phyloP scores from a whole-genome alignment of 2,797 vertebrate genomes.

The Aldrovandia affinis region DNA sequence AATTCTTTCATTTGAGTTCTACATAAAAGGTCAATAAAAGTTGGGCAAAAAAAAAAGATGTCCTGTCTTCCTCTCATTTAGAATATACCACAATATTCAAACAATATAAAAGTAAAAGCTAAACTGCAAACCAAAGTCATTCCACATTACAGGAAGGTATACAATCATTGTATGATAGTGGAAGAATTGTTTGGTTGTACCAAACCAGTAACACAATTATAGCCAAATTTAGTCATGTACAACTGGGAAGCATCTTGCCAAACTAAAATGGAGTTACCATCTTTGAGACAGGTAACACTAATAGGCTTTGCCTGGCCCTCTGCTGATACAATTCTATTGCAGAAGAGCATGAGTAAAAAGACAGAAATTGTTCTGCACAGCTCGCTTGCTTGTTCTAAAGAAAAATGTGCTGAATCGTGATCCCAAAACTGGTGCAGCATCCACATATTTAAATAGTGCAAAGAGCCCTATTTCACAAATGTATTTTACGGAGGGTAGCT shows the following conservation, averaged over 20 bases:
- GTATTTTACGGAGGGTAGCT: not conserved
- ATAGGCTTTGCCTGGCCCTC: not conserved
- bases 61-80: not conserved
- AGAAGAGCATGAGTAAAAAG: not conserved
- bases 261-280: not conserved
- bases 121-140: not conserved
- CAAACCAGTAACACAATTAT: no score
- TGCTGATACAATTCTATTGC: not conserved
- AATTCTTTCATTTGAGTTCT: not conserved
- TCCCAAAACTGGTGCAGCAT: not conserved
- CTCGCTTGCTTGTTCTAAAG: not conserved
- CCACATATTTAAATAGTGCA: no score
- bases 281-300: not conserved
- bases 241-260: not conserved
- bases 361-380: not conserved
- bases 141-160: not conserved
- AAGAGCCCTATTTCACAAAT: not conserved
- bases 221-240: not conserved
- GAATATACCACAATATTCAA: not conserved
- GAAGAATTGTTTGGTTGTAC: not conserved
- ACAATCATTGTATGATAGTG: not conserved
- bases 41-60: not conserved
- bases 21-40: not conserved
- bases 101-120: not conserved
- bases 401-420: not conserved